phyloP scores from a whole-genome alignment of 2,888 invertebrate species.

The Pardosa pseudoannulata region DNA sequence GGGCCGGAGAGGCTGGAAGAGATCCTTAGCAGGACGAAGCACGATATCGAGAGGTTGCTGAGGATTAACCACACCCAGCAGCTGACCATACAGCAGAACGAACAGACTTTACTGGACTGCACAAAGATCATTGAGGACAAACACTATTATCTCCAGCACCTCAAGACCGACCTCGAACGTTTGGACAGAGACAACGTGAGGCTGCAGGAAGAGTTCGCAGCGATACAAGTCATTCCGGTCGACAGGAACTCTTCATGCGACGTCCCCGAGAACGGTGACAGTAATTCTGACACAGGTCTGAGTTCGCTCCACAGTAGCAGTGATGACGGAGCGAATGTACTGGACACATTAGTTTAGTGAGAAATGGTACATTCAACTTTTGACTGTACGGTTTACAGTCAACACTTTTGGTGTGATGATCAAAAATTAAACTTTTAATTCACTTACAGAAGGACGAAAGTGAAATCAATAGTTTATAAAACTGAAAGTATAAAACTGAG shows the following conservation, averaged over 20 bases:
- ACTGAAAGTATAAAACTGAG: not conserved
- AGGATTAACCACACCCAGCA: constrained; percentile 74
- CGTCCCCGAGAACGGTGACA: constrained; percentile 78
- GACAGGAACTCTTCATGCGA: constrained; percentile 51
- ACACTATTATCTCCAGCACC: constrained; percentile 74
- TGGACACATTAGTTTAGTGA: constrained; percentile 77
- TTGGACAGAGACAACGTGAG: constrained; percentile 74
- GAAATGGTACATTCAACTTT: not conserved
- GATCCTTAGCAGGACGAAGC: constrained; percentile 61
- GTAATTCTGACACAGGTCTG: constrained; percentile 80
- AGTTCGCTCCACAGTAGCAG: constrained; percentile 79
- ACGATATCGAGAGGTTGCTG: constrained; percentile 75
- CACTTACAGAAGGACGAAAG: no score
- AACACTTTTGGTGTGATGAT: not conserved
- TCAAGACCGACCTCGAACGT: constrained; percentile 76
- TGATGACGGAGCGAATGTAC: constrained; percentile 77
- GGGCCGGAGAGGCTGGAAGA: constrained; percentile 62
- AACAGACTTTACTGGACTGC: constrained; percentile 75
- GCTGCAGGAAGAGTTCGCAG: constrained; percentile 70
- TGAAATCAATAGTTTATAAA: not conserved
- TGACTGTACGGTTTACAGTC: not conserved
- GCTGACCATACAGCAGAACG: constrained; percentile 76
- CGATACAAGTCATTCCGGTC: constrained; percentile 47
- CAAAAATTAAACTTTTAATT: not conserved
- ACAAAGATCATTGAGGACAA: constrained; percentile 76